phyloP scores from a whole-genome alignment of 2,888 invertebrate genomes.

The Nowickia ferox region DNA sequence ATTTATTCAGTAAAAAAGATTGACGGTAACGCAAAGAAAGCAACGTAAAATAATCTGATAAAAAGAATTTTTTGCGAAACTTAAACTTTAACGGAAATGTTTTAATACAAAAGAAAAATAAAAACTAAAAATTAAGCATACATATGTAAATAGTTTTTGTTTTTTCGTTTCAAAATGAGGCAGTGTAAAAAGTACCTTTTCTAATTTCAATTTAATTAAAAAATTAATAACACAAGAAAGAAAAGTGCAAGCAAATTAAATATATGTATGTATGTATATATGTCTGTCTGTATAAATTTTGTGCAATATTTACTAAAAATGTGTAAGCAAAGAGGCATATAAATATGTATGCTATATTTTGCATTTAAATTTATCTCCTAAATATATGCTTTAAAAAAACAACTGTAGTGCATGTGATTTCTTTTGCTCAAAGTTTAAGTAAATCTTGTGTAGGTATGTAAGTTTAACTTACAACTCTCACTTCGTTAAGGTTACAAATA shows the following conservation, averaged over 20 bases:
- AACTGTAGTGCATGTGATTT: background rate
- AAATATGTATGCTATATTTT: background rate
- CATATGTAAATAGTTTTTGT: too few relatives aligned
- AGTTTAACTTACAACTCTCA: too few relatives aligned
- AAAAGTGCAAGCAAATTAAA: too few relatives aligned
- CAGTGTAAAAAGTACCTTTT: too few relatives aligned
- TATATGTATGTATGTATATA: background rate
- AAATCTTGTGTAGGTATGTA: background rate
- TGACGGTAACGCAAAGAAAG: background rate
- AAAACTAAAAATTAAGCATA: too few relatives aligned
- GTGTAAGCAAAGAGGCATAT: too few relatives aligned
- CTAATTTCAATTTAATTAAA: too few relatives aligned
- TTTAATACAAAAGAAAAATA: too few relatives aligned
- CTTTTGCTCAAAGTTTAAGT: background rate
- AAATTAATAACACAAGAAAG: too few relatives aligned
- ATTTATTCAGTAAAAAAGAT: slow-evolving; percentile 2
- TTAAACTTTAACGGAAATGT: background rate
- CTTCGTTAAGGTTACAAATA: background rate
- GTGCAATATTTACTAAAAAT: background rate
- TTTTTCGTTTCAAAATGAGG: too few relatives aligned
- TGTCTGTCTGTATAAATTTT: background rate
- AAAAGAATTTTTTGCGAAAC: background rate
- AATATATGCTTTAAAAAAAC: background rate
- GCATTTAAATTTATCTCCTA: background rate
- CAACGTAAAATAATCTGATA: background rate